Evolutionary conservation across 30 jellyfish, hydroid and myxozoan genomes (phyloP).

Genomic region (Aurelia coerulea): DNA sequence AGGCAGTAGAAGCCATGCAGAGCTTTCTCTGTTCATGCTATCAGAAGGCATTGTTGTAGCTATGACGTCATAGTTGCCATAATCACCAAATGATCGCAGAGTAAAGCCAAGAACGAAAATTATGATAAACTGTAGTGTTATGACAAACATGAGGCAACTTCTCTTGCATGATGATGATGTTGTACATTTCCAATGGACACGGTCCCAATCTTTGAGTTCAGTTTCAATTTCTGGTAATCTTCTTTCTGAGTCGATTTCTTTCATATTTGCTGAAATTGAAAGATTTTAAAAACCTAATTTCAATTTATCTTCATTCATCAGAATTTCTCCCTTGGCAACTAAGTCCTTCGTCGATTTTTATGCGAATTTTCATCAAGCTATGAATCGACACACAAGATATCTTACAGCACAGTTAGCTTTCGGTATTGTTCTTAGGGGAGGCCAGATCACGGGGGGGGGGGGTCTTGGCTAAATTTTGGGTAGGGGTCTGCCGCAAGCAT

Average conservation of each 20-base stretch:
- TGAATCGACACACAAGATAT: too few species aligned
- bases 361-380: too few species aligned
- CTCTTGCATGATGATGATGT: constrained; percentile 63
- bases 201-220: constrained; percentile 42
- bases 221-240: constrained; percentile 3
- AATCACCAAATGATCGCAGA: background rate
- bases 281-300: background rate
- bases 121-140: constrained; percentile 32
- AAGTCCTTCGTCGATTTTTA: too few species aligned
- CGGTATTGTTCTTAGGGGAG: too few species aligned
- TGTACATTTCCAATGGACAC: constrained; percentile 33
- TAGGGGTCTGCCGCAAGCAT: too few species aligned
- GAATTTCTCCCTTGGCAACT: too few species aligned
- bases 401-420: too few species aligned
- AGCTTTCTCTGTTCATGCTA: too few species aligned
- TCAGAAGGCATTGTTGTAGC: too few species aligned
- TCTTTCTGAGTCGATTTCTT: background rate
- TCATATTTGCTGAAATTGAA: background rate
- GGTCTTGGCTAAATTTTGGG: too few species aligned
- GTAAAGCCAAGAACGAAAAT: constrained; percentile 33
- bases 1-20: constrained; percentile 14
- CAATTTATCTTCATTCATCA: background rate
- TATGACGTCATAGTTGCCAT: too few species aligned
- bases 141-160: constrained; percentile 47
- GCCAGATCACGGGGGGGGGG: too few species aligned